These are phyloP conservation scores for Gobius niger DNA, from an alignment of 2,113 vertebrate species.

Conservation along the genomic window DNA sequence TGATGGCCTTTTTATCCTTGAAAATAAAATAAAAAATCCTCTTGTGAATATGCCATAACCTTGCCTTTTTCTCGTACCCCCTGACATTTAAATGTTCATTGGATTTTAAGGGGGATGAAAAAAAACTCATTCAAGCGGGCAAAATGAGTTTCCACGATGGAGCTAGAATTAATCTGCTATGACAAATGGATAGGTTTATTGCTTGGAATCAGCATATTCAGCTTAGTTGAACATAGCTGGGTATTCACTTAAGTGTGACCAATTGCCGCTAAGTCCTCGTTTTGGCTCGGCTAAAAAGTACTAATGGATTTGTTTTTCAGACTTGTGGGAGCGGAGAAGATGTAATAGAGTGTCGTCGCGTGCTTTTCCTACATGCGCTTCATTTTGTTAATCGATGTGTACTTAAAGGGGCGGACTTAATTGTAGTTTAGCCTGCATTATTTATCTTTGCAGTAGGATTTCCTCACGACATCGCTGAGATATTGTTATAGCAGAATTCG, in stretches of 20 bases:
- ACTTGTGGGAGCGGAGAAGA: not conserved
- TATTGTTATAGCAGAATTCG: no score
- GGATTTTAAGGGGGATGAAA: not conserved
- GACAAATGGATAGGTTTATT: conserved; percentile 33
- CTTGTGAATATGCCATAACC: not conserved
- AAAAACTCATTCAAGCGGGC: conserved; percentile 7
- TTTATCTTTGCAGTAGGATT: not conserved
- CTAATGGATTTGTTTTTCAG: conserved; percentile 4
- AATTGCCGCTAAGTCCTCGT: conserved; percentile 12
- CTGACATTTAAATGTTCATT: conserved; percentile 9
- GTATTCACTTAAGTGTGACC: conserved; percentile 7
- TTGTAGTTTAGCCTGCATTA: not conserved
- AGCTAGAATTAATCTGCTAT: conserved; percentile 32
- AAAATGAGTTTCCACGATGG: conserved; percentile 15
- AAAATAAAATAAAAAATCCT: not conserved
- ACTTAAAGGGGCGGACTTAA: not conserved
- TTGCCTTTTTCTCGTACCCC: not conserved
- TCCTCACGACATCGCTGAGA: no score
- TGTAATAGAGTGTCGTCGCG: not conserved
- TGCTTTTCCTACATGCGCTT: not conserved
- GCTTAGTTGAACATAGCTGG: conserved; percentile 7
- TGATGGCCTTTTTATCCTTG: not conserved
- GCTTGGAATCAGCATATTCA: conserved; percentile 22
- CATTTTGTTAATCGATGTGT: not conserved
- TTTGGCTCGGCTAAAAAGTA: not conserved